These are phyloP conservation scores for Mythimna impura DNA, from an alignment of 2,888 invertebrate genomes.

Conservation along the genomic window DNA sequence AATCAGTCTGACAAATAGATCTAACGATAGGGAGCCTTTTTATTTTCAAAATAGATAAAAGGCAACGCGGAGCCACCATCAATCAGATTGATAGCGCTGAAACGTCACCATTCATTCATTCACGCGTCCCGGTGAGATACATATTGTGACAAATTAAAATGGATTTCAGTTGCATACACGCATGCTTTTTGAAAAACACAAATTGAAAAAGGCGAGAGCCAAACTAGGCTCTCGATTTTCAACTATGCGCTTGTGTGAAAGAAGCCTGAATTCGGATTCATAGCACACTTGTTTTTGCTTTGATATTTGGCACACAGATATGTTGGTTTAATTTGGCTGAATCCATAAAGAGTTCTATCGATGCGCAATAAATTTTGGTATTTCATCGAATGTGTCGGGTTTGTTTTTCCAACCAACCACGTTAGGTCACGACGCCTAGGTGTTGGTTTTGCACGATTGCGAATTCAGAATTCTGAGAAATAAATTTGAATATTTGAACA, in stretches of 20 bases:
- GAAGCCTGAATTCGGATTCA: constrained; percentile 23
- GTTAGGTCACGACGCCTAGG: constrained; percentile 27
- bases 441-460: constrained; percentile 27
- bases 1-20: constrained; percentile 25
- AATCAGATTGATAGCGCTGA: constrained; percentile 36
- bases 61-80: constrained; percentile 11
- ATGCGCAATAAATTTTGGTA: constrained; percentile 45
- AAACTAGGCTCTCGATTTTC: constrained; percentile 35
- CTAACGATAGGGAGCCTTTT: constrained; percentile 1
- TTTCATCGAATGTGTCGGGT: constrained; percentile 35
- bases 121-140: constrained; percentile 23
- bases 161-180: constrained; percentile 42
- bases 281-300: constrained; percentile 39
- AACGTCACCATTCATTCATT: constrained; percentile 45
- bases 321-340: constrained; percentile 49
- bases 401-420: constrained; percentile 24
- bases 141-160: constrained; percentile 51
- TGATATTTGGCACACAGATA: constrained; percentile 57
- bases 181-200: constrained; percentile 29
- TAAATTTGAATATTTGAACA: constrained; percentile 36
- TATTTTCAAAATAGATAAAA: constrained; percentile 20
- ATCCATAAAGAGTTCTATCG: constrained; percentile 34
- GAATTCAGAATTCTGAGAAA: constrained; percentile 45
- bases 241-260: constrained; percentile 31
- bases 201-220: constrained; percentile 38